Evolutionary conservation across 1,140 invertebrate genomes (phyloP).

Genomic region (Drosophila repleta): DNA sequence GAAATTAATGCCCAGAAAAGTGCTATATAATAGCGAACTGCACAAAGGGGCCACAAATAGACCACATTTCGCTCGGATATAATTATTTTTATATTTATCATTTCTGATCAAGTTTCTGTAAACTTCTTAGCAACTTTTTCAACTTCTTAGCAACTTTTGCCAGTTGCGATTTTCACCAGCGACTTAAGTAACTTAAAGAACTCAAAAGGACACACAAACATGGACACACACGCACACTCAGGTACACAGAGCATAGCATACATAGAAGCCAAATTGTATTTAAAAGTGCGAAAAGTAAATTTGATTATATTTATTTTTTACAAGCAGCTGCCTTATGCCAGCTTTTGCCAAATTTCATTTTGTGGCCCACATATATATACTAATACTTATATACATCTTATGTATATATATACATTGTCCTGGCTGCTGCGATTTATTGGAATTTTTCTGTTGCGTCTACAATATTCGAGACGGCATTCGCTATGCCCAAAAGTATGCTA

Average conservation of each 20-base stretch:
- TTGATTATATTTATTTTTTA: constrained; percentile 13
- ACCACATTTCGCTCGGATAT: constrained; percentile 19
- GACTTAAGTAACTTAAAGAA: constrained; percentile 36
- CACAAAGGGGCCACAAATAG: constrained; percentile 28
- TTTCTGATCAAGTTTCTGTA: constrained; percentile 1
- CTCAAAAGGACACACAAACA: not conserved
- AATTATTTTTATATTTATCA: constrained; percentile 39
- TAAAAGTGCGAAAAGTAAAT: constrained; percentile 35
- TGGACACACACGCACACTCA: too few relatives aligned
- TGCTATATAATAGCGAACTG: constrained; percentile 13
- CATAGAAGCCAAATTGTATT: constrained; percentile 33
- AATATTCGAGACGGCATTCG: constrained; percentile 42
- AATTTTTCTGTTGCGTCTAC: constrained; percentile 41
- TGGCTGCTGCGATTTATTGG: constrained; percentile 64
- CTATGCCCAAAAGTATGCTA: constrained; percentile 62
- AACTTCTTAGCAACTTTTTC: constrained; percentile 26
- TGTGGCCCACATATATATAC: not conserved
- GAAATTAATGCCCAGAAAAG: constrained; percentile 2
- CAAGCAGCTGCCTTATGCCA: too few relatives aligned
- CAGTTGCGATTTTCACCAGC: not conserved
- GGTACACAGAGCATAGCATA: too few relatives aligned
- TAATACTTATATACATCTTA: not conserved
- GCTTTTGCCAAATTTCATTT: constrained; percentile 22
- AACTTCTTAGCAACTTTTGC: constrained; percentile 28
- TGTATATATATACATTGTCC: constrained; percentile 1